These are phyloP conservation scores for Cerastis leucographa DNA, from an alignment of 2,888 invertebrate species.

Conservation along the genomic window DNA sequence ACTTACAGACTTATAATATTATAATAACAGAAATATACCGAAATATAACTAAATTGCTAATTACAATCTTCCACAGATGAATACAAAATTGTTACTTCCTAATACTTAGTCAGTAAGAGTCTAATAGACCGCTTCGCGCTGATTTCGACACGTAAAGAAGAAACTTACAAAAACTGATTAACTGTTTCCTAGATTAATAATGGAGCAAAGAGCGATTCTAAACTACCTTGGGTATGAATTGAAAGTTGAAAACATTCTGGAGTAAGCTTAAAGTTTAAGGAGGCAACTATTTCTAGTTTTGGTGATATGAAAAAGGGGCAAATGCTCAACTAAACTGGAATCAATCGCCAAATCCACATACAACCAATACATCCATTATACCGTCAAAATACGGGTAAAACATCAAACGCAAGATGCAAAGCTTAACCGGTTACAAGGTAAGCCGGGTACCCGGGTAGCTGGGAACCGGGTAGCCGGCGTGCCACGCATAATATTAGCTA, in stretches of 20 bases:
- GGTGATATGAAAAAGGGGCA: background rate
- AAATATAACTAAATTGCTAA: too few species aligned
- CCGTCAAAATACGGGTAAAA: constrained; percentile 54
- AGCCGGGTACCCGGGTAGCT: constrained; percentile 57
- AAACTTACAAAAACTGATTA: too few species aligned
- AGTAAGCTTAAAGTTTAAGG: background rate
- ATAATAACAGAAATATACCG: too few species aligned
- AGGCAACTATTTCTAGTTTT: background rate
- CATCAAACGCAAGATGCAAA: constrained; percentile 66
- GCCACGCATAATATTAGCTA: constrained; percentile 68
- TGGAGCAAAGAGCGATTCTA: background rate
- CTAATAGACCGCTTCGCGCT: too few species aligned
- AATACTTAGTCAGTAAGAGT: too few species aligned
- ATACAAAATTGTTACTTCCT: too few species aligned
- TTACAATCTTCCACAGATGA: too few species aligned
- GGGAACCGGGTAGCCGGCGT: constrained; percentile 64
- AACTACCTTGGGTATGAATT: background rate
- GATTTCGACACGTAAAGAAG: too few species aligned
- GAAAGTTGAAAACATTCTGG: background rate
- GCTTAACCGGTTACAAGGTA: constrained; percentile 69
- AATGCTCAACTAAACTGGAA: background rate
- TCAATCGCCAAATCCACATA: constrained; percentile 27
- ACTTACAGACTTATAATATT: too few species aligned
- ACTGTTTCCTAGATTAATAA: too few species aligned
- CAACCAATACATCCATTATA: constrained; percentile 45